These are phyloP conservation scores for Lasioglossum albipes DNA, from an alignment of 1,140 invertebrate genomes.

Conservation along the genomic window DNA sequence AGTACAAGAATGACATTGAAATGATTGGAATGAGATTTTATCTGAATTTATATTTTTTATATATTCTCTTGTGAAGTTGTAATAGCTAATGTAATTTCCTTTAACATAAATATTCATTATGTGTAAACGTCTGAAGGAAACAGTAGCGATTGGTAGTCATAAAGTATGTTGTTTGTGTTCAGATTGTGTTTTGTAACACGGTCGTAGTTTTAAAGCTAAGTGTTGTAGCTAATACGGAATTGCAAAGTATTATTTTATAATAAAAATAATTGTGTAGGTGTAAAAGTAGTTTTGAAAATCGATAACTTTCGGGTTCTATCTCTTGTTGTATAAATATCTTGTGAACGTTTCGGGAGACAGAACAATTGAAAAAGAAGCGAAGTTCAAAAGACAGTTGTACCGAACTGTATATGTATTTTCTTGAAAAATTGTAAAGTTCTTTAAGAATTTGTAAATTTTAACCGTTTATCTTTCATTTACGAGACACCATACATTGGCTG, in stretches of 20 bases:
- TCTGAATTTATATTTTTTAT: constrained; percentile 12
- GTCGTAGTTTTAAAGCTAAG: constrained; percentile 1
- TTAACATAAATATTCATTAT: neutral
- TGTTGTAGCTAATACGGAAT: constrained; percentile 5
- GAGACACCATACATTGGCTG: constrained; percentile 1
- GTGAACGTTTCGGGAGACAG: too few relatives aligned
- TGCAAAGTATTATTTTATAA: constrained; percentile 39
- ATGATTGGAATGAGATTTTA: constrained; percentile 26
- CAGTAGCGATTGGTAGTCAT: neutral
- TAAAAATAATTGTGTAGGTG: neutral
- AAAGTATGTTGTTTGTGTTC: constrained; percentile 7
- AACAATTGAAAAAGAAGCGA: neutral
- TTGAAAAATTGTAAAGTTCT: neutral
- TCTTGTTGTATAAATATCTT: constrained; percentile 5
- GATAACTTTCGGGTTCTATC: neutral
- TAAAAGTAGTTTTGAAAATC: constrained; percentile 4
- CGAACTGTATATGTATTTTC: neutral
- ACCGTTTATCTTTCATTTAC: constrained; percentile 33
- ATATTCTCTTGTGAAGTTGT: neutral
- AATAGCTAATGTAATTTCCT: neutral
- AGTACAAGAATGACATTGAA: constrained; percentile 11
- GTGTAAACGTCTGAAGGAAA: neutral
- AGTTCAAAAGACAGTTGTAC: neutral
- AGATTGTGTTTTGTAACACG: constrained; percentile 21
- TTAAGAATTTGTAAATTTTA: neutral